Evolutionary conservation across 2,113 vertebrate genomes (phyloP).

Genomic region (Onychostruthus taczanowskii): DNA sequence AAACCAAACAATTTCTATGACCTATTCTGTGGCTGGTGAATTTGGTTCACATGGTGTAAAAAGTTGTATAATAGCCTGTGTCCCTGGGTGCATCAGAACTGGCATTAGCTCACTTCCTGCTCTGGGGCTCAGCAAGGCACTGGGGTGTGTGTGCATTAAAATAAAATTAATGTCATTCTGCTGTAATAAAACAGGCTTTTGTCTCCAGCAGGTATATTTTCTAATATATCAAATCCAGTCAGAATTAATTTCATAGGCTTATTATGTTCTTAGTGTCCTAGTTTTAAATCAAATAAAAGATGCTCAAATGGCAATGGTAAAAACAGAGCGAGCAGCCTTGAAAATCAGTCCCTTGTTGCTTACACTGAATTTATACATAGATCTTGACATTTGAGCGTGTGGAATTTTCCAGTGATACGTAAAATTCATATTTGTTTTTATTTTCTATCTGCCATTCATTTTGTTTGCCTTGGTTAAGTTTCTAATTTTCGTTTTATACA

Average conservation of each 20-base stretch:
- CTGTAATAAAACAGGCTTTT: neutral
- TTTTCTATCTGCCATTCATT: conserved; percentile 24
- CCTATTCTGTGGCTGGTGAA: neutral
- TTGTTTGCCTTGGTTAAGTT: conserved; percentile 51
- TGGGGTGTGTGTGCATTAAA: neutral
- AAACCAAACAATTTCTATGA: neutral
- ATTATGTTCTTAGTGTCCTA: neutral
- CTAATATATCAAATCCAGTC: neutral
- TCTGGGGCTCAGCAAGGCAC: neutral
- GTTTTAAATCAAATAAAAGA: neutral
- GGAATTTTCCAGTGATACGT: neutral
- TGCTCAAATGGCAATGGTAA: neutral
- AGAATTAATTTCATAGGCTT: neutral
- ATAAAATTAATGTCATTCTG: neutral
- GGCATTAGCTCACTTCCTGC: neutral
- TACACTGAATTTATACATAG: neutral
- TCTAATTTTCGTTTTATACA: conserved; percentile 2
- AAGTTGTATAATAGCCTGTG: neutral
- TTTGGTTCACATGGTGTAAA: neutral
- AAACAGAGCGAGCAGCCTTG: neutral
- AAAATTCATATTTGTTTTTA: conserved; percentile 48
- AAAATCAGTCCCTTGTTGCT: neutral
- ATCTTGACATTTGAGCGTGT: neutral
- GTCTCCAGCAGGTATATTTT: neutral
- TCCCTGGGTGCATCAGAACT: neutral